A percentile compares a stretch with the other conserved stretches of the same genome.
Conservation (phyloP, 2,113 vertebrate genomes). For the Leptocoma aspasia region DNA sequence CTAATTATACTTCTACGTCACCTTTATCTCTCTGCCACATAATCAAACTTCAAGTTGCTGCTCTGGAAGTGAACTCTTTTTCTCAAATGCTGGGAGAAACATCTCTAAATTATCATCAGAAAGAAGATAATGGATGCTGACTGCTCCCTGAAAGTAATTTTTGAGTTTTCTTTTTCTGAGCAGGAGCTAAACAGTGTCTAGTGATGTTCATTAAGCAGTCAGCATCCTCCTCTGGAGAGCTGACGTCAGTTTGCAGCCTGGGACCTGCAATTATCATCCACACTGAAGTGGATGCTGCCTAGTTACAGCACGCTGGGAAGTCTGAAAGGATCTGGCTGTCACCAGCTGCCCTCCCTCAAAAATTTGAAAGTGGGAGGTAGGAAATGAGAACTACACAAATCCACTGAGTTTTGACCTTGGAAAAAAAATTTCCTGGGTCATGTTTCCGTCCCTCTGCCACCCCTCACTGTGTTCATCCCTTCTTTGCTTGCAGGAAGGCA, state of each 20-base stretch:
- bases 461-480: background rate
- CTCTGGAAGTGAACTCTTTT: background rate
- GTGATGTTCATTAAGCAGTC: constrained; percentile 60
- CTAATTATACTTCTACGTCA: background rate
- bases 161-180: constrained; percentile 13
- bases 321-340: constrained; percentile 13
- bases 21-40: background rate
- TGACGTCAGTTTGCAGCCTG: constrained; percentile 55
- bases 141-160: constrained; percentile 38
- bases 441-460: background rate
- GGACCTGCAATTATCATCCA: constrained; percentile 65
- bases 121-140: constrained; percentile 26
- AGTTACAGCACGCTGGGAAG: constrained; percentile 24
- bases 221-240: constrained; percentile 49
- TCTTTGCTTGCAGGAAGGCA: background rate
- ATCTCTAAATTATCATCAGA: constrained; percentile 42
- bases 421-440: background rate
- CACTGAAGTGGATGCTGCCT: constrained; percentile 46
- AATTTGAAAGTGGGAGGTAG: background rate
- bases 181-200: constrained; percentile 35
- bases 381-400: background rate
- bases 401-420: background rate
- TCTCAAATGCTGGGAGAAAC: background rate
- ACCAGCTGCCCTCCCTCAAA: constrained; percentile 35
- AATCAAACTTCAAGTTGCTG: background rate